phyloP scores from a whole-genome alignment of 2,888 invertebrate species.

The Cataglyphis altisquamis region DNA sequence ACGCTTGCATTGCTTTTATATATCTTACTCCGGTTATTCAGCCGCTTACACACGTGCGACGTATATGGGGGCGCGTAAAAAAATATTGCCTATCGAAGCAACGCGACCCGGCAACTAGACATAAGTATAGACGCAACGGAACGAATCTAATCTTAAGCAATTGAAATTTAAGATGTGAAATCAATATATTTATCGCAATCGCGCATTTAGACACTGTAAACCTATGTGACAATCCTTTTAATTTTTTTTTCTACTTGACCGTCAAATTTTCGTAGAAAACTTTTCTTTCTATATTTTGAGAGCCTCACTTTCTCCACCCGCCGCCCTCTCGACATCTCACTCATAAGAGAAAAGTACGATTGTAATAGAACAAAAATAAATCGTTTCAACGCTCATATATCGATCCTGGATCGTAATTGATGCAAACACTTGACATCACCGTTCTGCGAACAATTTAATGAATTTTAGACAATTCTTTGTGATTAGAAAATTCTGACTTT shows the following conservation, averaged over 20 bases:
- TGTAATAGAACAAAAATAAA: too few relatives aligned
- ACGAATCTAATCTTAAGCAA: background rate
- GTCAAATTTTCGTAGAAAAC: background rate
- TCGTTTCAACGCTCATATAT: too few relatives aligned
- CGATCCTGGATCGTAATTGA: too few relatives aligned
- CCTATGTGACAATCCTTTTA: background rate
- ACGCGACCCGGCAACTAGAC: constrained; percentile 27
- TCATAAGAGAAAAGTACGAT: background rate
- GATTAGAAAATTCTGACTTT: too few relatives aligned
- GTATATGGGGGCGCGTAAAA: constrained; percentile 41
- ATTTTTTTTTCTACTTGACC: background rate
- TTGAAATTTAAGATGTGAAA: constrained; percentile 4
- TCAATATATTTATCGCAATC: background rate
- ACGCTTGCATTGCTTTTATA: constrained; percentile 79
- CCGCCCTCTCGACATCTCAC: too few relatives aligned
- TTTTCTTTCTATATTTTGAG: too few relatives aligned
- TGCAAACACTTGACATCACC: too few relatives aligned
- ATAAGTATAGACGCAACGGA: constrained; percentile 33
- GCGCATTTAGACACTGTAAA: background rate
- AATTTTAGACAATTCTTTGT: too few relatives aligned
- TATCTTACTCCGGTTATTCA: constrained; percentile 76
- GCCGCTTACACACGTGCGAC: constrained; percentile 38
- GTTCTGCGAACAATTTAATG: too few relatives aligned
- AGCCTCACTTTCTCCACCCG: too few relatives aligned
- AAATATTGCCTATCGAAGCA: constrained; percentile 39